Evolutionary conservation across 1,140 invertebrate species (phyloP), one percentile per base, ranked within the genome.

Genomic region (Triops longicaudatus): DNA sequence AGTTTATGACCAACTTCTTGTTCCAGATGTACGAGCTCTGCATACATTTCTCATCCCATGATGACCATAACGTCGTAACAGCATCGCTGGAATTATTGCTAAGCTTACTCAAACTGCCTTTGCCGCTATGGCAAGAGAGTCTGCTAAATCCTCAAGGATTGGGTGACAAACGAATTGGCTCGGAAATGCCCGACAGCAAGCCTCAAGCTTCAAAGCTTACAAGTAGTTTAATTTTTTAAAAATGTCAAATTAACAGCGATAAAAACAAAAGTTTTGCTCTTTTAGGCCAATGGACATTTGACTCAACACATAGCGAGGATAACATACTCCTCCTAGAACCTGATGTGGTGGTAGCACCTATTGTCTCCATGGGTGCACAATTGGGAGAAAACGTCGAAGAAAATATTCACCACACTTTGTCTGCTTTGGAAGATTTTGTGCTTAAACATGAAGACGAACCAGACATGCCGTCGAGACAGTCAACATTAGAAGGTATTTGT

Each of bases 1-100:
- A 73, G 31, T 44, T 78, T 50, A 26, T 63, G 26, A 78, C 14
- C 77, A 77, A 76, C 37, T 42, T 37, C 22, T 4, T 76, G 28
- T 27, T 81, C 77, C 81, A 94, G 89, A 86, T 96, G 22, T 95
- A 94, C 83, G 91, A 95, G 83, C 83, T 94, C n/a, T 90, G 91
- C 81, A 81, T 96, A 26, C 85, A 91, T 81, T 92, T 90, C 82
- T 87, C 89, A 37, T 86, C 88, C 75, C 89, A 90, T 81, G 84
- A 84, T 1, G 91, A 95, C 83, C 93, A 95, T 82, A 95, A 95
- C 84, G 87, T 94, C n/a, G 88, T 94, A 75, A 94, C 93, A 79
- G 88, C 92, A 9, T 87, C 91, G 26, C 85, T 96, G 79, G 94
- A 97, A 85, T 91, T 92, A 31, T 84, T 96, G 14, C 89, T 89